phyloP scores from a whole-genome alignment of 2,888 invertebrate genomes.

The Ceraclea dissimilis region DNA sequence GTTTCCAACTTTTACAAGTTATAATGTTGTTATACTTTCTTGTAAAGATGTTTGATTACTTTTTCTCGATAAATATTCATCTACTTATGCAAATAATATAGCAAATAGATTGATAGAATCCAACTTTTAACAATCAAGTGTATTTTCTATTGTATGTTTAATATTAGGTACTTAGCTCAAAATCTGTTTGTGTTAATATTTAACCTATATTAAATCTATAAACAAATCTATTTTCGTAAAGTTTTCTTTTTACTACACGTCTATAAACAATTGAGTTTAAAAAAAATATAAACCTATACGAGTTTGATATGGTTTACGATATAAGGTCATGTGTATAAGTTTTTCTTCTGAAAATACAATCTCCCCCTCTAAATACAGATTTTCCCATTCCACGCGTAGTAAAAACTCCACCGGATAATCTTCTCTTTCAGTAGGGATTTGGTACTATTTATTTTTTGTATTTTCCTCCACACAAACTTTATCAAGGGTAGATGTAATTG shows the following conservation, averaged over 20 bases:
- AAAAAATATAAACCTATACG: neutral
- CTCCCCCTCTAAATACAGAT: conserved; percentile 6
- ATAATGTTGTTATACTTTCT: neutral
- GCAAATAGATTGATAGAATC: too few relatives aligned
- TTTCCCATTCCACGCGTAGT: conserved; percentile 8
- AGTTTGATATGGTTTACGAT: neutral
- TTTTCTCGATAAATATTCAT: too few relatives aligned
- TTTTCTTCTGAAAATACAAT: neutral
- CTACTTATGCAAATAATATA: too few relatives aligned
- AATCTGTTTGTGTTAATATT: too few relatives aligned
- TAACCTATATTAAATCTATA: too few relatives aligned
- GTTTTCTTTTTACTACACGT: too few relatives aligned
- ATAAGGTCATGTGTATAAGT: neutral
- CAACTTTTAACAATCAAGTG: too few relatives aligned
- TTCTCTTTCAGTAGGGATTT: conserved; percentile 21
- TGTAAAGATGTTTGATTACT: too few relatives aligned
- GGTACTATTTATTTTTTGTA: conserved; percentile 22
- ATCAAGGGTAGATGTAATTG: conserved; percentile 24
- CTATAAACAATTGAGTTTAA: neutral
- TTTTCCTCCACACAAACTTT: conserved; percentile 14
- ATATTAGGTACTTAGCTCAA: too few relatives aligned
- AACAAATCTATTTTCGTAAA: too few relatives aligned
- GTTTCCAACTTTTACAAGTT: neutral
- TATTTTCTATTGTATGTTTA: too few relatives aligned
- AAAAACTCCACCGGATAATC: conserved; percentile 21